Evolutionary conservation across 2,888 invertebrate species (phyloP), one percentile per base, ranked within the genome.

Genomic region (Eristalis arbustorum): DNA sequence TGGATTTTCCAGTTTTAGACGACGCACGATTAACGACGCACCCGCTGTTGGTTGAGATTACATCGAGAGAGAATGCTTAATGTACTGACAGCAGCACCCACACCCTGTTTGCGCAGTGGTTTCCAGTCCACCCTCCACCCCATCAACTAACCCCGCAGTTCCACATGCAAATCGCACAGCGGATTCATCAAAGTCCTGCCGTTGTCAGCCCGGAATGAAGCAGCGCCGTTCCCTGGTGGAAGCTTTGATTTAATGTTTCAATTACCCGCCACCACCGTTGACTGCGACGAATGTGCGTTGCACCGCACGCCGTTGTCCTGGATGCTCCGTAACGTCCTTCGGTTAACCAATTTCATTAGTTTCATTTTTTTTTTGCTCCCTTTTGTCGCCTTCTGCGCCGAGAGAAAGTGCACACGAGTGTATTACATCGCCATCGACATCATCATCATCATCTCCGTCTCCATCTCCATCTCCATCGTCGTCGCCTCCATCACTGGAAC

Each of bases 211-310:
- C 18, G 49, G n/a, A n/a, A 49, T n/a, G n/a, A n/a, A 49, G 18
- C 49, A 18, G 0, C 49, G 3, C 67, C 49, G 28, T 14, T 6
- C 28, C 22, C 22, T 56, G 63, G 22, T 74, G 68, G 56, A 37
- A 37, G 64, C 80, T 42, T 68, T 75, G 71, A 81, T 75, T 75
- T 69, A 75, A 69, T 71, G 69, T 75, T 75, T 75, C 75, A 75
- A 64, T 71, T 75, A 81, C 25, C 62, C 63, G 57, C 63, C 11
- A 18, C 49, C 49, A 49, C 2, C 49, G 18, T 49, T 49, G 49
- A n/a, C 49, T 49, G 5, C 49, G 18, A 49, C 8, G 18, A 49
- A 49, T 49, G 18, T 49, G 49, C 18, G 49, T 49, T 49, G 49
- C 49, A 18, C 49, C 49, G 18, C 49, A 49, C 49, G 18, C 49